These are phyloP conservation scores for Drosophila dives DNA, from an alignment of 2,888 invertebrate species.

Conservation along the genomic window DNA sequence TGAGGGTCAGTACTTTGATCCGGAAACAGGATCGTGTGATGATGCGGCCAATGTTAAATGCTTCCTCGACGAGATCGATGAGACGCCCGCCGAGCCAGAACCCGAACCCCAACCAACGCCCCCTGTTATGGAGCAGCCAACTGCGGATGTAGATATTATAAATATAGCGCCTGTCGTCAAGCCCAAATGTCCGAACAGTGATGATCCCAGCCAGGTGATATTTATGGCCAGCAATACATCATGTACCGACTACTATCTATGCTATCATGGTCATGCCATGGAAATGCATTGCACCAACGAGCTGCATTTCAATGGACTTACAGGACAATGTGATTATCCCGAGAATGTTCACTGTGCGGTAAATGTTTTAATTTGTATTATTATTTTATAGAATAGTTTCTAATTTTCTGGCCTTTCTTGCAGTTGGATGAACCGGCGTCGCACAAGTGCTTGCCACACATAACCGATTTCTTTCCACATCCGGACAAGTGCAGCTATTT, in stretches of 20 bases:
- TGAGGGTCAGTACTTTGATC: conserved; percentile 73
- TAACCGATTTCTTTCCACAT: conserved; percentile 83
- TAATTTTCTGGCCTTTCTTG: neutral
- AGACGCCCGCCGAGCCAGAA: conserved; percentile 33
- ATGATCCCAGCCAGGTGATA: conserved; percentile 79
- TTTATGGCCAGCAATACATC: conserved; percentile 73
- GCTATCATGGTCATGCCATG: conserved; percentile 81
- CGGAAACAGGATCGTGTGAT: conserved; percentile 71
- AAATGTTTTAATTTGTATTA: conserved; percentile 16
- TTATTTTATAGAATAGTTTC: neutral
- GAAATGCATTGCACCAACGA: conserved; percentile 82
- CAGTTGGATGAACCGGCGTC: conserved; percentile 63
- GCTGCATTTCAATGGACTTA: conserved; percentile 78
- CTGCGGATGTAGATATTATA: conserved; percentile 52
- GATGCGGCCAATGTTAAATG: conserved; percentile 70
- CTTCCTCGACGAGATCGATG: conserved; percentile 61
- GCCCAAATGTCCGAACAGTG: conserved; percentile 70
- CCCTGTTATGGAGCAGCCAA: conserved; percentile 43
- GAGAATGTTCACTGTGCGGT: conserved; percentile 79
- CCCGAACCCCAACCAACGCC: conserved; percentile 41
- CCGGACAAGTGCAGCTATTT: conserved; percentile 83
- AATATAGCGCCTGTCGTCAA: conserved; percentile 65
- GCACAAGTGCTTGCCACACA: conserved; percentile 75
- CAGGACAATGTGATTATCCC: conserved; percentile 80
- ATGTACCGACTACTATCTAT: conserved; percentile 82